Evolutionary conservation across 2,113 vertebrate genomes (phyloP).

Genomic region (Heterochromis multidens): DNA sequence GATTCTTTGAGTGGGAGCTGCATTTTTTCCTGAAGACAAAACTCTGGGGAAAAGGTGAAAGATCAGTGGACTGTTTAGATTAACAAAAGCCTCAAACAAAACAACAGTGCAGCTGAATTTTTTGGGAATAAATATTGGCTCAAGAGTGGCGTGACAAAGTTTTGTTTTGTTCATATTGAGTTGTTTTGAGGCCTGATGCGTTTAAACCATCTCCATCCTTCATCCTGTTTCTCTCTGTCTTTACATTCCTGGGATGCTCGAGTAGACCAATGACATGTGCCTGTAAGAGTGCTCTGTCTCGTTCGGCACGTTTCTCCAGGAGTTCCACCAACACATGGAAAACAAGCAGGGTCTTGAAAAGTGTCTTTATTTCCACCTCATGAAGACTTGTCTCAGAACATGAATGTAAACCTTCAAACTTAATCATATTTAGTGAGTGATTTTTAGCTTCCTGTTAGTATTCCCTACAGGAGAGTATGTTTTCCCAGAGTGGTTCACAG

Average conservation of each 20-base stretch:
- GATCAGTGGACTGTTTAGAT: background rate
- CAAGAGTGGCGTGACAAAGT: background rate
- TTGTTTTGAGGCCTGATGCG: background rate
- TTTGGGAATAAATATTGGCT: background rate
- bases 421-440: background rate
- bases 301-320: background rate
- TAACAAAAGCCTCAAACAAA: background rate
- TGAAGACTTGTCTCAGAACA: background rate
- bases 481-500: constrained; percentile 40
- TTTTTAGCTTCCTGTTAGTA: background rate
- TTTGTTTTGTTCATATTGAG: background rate
- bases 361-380: background rate
- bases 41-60: background rate
- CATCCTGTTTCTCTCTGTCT: background rate
- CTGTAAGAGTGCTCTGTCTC: constrained; percentile 27
- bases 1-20: background rate
- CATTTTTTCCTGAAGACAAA: background rate
- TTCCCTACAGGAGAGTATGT: constrained; percentile 10
- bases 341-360: background rate
- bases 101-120: background rate
- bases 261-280: constrained; percentile 40
- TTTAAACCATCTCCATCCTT: background rate
- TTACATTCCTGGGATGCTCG: constrained; percentile 57
- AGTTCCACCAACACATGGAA: constrained; percentile 1
- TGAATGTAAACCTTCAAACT: background rate